Conservation (phyloP, 2,113 vertebrate species). For the Eonycteris spelaea region DNA sequence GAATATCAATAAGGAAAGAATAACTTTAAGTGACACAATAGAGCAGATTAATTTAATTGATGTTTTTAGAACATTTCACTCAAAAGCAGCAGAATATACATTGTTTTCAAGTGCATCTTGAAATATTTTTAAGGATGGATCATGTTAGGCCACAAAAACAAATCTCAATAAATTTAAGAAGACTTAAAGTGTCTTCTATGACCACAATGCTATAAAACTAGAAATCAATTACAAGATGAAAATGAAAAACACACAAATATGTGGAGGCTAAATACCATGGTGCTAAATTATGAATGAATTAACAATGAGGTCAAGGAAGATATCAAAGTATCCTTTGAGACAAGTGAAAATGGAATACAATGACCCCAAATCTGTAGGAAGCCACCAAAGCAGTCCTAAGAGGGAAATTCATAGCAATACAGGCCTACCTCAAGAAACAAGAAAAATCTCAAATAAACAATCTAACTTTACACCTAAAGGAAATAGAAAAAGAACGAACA, state of each 20-base stretch:
- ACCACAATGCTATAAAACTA: background rate
- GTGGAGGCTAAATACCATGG: background rate
- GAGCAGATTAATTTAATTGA: background rate
- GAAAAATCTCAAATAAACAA: background rate
- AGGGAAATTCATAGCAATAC: background rate
- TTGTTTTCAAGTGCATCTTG: background rate
- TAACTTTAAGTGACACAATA: background rate
- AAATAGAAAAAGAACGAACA: background rate
- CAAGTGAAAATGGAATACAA: background rate
- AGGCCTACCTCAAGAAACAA: background rate
- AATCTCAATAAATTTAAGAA: background rate
- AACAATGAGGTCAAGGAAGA: background rate
- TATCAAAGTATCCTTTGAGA: background rate
- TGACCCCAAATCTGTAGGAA: background rate
- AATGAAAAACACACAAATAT: background rate
- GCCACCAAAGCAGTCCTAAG: background rate
- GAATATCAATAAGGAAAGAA: background rate
- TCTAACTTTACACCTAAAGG: background rate
- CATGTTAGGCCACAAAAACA: background rate
- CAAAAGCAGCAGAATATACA: background rate
- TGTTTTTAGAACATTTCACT: background rate
- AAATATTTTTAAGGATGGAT: background rate
- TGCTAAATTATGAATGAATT: background rate
- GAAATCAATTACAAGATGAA: background rate
- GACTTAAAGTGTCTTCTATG: background rate